Evolutionary conservation across 2,113 vertebrate species (phyloP).

Genomic region (Anoplopoma fimbria): DNA sequence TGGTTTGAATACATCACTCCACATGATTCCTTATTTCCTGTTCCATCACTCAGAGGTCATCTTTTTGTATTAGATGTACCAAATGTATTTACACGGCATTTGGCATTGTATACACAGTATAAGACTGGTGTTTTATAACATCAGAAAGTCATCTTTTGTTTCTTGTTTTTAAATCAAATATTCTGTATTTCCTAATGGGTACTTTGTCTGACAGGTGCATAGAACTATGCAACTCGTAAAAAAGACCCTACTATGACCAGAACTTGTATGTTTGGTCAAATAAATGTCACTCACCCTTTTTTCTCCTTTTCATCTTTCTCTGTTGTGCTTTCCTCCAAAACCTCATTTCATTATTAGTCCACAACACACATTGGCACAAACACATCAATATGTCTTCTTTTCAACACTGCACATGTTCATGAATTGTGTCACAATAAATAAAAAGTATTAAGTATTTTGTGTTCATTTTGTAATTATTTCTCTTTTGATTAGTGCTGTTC

Average conservation of each 20-base stretch:
- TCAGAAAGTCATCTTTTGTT: background rate
- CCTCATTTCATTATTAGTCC: background rate
- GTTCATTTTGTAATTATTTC: background rate
- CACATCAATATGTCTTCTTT: background rate
- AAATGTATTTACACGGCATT: background rate
- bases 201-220: background rate
- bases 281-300: background rate
- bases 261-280: background rate
- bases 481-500: background rate
- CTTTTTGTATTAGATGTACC: background rate
- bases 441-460: conserved; percentile 11
- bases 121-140: conserved; percentile 16
- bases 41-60: conserved; percentile 24
- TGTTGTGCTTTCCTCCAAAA: background rate
- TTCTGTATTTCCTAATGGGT: background rate
- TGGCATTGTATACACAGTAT: background rate
- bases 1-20: conserved; percentile 7
- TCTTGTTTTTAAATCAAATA: background rate
- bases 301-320: background rate
- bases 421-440: conserved; percentile 17
- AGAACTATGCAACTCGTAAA: background rate
- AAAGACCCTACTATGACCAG: background rate
- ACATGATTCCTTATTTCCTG: conserved; percentile 18
- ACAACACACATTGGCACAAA: conserved; percentile 9
- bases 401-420: background rate